Evolutionary conservation across 2,113 vertebrate species (phyloP).

Genomic region (Sapajus apella): DNA sequence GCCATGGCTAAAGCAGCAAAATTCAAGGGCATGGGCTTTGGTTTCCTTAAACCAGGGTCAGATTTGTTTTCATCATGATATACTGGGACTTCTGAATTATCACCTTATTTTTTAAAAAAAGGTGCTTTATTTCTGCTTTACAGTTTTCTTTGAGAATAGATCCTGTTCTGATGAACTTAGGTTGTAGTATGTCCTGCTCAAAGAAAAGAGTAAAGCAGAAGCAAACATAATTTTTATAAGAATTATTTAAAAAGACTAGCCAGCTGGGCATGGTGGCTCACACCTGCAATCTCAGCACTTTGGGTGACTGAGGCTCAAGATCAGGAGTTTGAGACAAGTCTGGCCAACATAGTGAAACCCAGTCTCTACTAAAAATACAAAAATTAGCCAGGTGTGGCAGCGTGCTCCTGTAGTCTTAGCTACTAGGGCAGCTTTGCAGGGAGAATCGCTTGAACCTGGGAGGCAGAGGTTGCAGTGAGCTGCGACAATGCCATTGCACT

Average conservation of each 20-base stretch:
- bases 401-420: too few relatives aligned
- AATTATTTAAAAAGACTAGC: constrained; percentile 59
- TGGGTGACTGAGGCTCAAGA: too few relatives aligned
- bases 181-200: background rate
- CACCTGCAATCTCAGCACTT: too few relatives aligned
- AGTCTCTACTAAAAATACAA: too few relatives aligned
- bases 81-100: background rate
- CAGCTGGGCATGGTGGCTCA: background rate
- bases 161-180: background rate
- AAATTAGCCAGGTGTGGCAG: too few relatives aligned
- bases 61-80: background rate
- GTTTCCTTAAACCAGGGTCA: background rate
- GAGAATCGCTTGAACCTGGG: too few relatives aligned
- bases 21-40: background rate
- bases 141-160: background rate
- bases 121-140: too few relatives aligned
- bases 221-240: background rate
- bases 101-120: background rate
- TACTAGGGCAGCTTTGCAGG: too few relatives aligned
- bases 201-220: constrained; percentile 40
- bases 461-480: too few relatives aligned
- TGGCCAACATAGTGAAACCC: too few relatives aligned
- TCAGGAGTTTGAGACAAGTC: too few relatives aligned
- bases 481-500: too few relatives aligned
- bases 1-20: background rate